A percentile compares a stretch with the other conserved stretches of the same genome.
Conservation (phyloP, 2,888 invertebrate genomes). For the Drosophila tripunctata region DNA sequence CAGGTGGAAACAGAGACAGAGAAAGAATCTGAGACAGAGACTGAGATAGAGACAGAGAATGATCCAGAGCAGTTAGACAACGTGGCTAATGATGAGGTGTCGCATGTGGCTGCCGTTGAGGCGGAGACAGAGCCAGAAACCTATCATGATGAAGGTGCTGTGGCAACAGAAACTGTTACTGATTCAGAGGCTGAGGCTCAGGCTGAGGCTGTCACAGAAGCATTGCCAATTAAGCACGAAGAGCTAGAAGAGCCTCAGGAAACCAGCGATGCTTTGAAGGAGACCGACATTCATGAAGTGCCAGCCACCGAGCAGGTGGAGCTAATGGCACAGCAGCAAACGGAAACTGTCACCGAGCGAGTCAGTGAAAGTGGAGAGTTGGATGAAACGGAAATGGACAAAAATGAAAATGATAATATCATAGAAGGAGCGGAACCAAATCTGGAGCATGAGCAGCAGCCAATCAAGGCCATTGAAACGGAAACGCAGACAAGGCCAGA, state of each 20-base stretch:
- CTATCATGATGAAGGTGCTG: constrained; percentile 42
- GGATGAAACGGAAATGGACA: constrained; percentile 55
- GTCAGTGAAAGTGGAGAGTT: constrained; percentile 54
- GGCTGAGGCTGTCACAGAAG: constrained; percentile 29
- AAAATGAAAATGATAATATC: constrained; percentile 71
- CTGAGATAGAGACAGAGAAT: constrained; percentile 29
- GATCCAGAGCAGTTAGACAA: constrained; percentile 31
- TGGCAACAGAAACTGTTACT: background rate
- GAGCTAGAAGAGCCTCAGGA: constrained; percentile 40
- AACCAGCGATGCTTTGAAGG: constrained; percentile 44
- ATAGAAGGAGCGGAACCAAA: constrained; percentile 69
- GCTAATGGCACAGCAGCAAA: constrained; percentile 17
- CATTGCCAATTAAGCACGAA: constrained; percentile 43
- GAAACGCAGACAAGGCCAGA: background rate
- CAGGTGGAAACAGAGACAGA: constrained; percentile 13
- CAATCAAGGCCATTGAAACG: constrained; percentile 25
- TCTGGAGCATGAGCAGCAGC: constrained; percentile 43
- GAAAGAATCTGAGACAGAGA: constrained; percentile 32
- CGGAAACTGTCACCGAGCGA: constrained; percentile 49
- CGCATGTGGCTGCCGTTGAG: constrained; percentile 45
- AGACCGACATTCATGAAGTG: constrained; percentile 24
- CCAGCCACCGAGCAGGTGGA: constrained; percentile 6
- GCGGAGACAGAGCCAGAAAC: constrained; percentile 29
- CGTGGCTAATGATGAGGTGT: constrained; percentile 57
- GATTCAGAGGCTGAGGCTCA: background rate